Percentiles rank a stretch among this genome's conserved stretches.
Evolutionary conservation across 2,797 vertebrate species (phyloP).

Genomic region (Oreochromis grahami): DNA sequence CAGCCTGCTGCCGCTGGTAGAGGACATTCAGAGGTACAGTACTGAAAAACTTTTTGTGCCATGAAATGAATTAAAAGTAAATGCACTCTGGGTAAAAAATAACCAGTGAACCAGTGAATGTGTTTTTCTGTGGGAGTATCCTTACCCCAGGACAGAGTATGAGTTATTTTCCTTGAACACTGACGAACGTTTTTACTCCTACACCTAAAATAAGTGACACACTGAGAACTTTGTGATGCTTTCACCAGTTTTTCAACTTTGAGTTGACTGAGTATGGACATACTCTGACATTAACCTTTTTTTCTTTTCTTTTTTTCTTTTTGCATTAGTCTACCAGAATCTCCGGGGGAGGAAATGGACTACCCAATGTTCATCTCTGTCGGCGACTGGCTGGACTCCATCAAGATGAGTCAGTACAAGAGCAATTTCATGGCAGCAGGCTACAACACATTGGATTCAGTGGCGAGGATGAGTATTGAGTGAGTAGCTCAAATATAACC

Average conservation of each 20-base stretch:
- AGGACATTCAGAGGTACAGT: conserved; percentile 70
- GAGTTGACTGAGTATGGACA: neutral
- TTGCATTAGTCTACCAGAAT: conserved; percentile 74
- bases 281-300: neutral
- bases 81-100: neutral
- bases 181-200: neutral
- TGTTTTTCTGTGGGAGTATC: neutral
- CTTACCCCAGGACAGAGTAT: neutral
- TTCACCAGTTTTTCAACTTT: neutral
- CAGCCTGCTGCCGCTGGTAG: conserved; percentile 87
- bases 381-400: conserved; percentile 96
- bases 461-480: conserved; percentile 82
- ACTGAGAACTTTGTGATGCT: neutral
- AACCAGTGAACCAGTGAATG: neutral
- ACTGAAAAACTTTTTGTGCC: neutral
- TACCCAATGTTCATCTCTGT: conserved; percentile 93
- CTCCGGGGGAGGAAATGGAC: conserved; percentile 77
- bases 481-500: conserved; percentile 58
- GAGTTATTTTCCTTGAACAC: neutral
- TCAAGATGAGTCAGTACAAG: conserved; percentile 99
- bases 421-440: conserved; percentile 95
- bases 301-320: neutral
- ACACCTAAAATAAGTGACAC: neutral
- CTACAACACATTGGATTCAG: conserved; percentile 92
- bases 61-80: neutral